Conservation (phyloP, 2,888 invertebrate species). For the Patella pellucida region DNA sequence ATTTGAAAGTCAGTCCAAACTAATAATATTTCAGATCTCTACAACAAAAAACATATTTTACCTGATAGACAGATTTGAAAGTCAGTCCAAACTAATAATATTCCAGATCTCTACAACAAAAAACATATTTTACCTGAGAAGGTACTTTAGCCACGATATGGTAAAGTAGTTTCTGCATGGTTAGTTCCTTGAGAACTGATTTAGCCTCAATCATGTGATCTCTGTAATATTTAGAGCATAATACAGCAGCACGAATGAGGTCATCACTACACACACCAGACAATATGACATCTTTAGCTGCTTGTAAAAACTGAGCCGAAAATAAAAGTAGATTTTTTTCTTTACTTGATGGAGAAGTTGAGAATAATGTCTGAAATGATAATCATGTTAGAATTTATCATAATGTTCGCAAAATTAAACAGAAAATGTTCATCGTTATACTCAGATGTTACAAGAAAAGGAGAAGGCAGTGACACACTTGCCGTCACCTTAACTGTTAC, state of each 20-base stretch:
- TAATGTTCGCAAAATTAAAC: no score
- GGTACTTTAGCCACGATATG: slow-evolving; percentile 2
- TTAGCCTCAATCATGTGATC: neutral
- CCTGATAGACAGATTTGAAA: neutral
- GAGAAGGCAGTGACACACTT: no score
- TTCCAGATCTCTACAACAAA: no score
- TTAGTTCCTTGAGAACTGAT: neutral
- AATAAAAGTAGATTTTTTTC: neutral
- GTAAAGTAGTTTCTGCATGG: neutral
- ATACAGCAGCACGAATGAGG: neutral
- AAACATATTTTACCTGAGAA: neutral
- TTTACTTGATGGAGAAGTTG: no score
- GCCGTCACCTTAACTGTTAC: no score
- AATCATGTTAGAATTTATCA: no score
- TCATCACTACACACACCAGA: neutral
- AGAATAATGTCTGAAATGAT: no score
- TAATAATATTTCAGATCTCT: no score
- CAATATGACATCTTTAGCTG: neutral
- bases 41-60: neutral
- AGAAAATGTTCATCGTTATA: no score
- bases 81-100: no score
- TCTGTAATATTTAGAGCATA: neutral
- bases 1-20: no score
- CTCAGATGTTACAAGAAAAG: no score
- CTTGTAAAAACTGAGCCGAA: neutral